A percentile compares a stretch with the other conserved stretches of the same genome.
These are phyloP conservation scores for Bembecia ichneumoniformis DNA, from an alignment of 2,888 invertebrate genomes.

Conservation along the genomic window DNA sequence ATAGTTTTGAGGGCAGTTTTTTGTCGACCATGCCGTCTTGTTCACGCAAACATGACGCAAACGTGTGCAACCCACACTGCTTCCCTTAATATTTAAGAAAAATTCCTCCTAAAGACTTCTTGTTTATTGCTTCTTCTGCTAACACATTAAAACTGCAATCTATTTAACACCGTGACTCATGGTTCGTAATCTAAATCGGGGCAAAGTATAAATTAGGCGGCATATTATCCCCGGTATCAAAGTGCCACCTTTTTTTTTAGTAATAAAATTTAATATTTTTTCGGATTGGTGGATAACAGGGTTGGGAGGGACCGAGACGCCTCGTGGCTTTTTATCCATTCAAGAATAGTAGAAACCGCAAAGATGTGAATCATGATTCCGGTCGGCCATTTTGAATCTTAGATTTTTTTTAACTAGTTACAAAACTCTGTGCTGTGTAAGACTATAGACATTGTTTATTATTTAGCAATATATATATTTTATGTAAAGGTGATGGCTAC, in stretches of 20 bases:
- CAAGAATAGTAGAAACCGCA: constrained; percentile 42
- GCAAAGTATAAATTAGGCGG: constrained; percentile 43
- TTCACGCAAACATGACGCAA: constrained; percentile 39
- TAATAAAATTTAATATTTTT: constrained; percentile 26
- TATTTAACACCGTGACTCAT: constrained; percentile 24
- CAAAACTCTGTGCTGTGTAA: background rate
- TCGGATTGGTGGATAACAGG: constrained; percentile 35
- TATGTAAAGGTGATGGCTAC: too few species aligned
- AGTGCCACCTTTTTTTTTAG: constrained; percentile 36
- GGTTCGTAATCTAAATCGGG: constrained; percentile 24
- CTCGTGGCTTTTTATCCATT: constrained; percentile 25
- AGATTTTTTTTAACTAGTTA: constrained; percentile 1
- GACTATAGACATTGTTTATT: too few species aligned
- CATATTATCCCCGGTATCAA: constrained; percentile 27
- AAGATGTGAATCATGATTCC: constrained; percentile 33
- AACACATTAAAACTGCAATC: background rate
- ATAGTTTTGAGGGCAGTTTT: constrained; percentile 63
- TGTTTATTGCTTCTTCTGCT: too few species aligned
- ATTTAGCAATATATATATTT: too few species aligned
- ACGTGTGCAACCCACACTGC: background rate
- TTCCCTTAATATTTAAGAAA: constrained; percentile 3
- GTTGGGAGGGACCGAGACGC: constrained; percentile 30
- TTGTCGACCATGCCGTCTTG: constrained; percentile 57
- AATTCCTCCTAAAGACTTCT: background rate
- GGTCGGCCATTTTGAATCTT: constrained; percentile 17